A percentile compares a stretch with the other conserved stretches of the same genome.
Evolutionary conservation across 2,797 vertebrate species (phyloP).

Genomic region (Epinephelus malabaricus): DNA sequence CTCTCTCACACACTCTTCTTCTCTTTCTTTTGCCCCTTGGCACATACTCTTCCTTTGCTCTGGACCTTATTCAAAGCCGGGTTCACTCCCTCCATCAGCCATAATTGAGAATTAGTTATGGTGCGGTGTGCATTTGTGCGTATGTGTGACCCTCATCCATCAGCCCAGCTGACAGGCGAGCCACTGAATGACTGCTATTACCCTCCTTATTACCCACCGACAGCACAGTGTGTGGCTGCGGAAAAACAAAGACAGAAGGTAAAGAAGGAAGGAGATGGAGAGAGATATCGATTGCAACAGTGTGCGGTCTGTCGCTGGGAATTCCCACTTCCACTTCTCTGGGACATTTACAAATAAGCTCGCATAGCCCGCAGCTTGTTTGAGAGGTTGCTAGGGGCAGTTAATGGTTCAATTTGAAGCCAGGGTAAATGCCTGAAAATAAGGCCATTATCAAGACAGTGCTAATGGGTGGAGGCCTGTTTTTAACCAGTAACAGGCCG

Average conservation of each 20-base stretch:
- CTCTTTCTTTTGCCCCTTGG: constrained; percentile 43
- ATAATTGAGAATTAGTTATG: constrained; percentile 75
- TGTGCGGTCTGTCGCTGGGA: constrained; percentile 30
- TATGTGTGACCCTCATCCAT: constrained; percentile 71
- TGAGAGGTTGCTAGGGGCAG: constrained; percentile 45
- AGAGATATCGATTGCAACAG: constrained; percentile 10
- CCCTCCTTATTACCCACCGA: constrained; percentile 46
- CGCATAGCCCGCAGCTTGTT: constrained; percentile 34
- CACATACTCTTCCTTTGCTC: constrained; percentile 43
- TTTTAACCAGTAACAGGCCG: constrained; percentile 54
- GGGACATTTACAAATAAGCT: constrained; percentile 20
- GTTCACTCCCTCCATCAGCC: constrained; percentile 41
- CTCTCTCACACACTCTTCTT: constrained; percentile 20
- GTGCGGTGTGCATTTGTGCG: constrained; percentile 59
- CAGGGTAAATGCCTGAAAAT: constrained; percentile 44
- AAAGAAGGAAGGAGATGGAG: constrained; percentile 21
- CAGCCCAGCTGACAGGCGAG: constrained; percentile 70
- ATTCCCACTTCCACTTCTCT: constrained; percentile 47
- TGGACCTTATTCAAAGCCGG: constrained; percentile 46
- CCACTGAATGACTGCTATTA: constrained; percentile 66
- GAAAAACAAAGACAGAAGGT: constrained; percentile 56
- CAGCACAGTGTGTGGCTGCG: constrained; percentile 53
- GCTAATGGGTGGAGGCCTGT: constrained; percentile 57
- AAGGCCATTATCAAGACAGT: constrained; percentile 45
- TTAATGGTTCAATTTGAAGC: constrained; percentile 62